Evolutionary conservation across 2,113 vertebrate species (phyloP), one percentile per base, ranked within the genome.

Genomic region (Hypocryptadius cinnamomeus): DNA sequence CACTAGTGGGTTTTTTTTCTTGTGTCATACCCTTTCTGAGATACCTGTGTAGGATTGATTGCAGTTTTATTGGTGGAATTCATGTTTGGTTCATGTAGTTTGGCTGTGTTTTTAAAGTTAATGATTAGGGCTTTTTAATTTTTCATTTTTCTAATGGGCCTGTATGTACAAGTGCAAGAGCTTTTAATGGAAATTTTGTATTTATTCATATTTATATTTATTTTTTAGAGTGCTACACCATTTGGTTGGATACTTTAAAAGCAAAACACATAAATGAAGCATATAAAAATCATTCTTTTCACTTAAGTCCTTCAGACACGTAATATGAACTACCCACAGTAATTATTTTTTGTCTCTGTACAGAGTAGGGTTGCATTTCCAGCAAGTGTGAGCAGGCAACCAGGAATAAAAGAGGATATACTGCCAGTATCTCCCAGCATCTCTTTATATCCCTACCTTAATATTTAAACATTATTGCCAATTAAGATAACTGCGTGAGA

Each of bases 401-500:
- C 51, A 87, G 22, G 22, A 82, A 35, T 69, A 85, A 91, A 74
- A 66, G 42, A 3, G 1, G 16, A 88, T 91, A 18, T 61, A 31
- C 50, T 73, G 24, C 19, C 70, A 92, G 39, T 45, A 73, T 89
- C 57, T 78, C 66, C 89, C 59, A 89, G 25, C 39, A 73, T 89
- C 48, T 79, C 66, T 79, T 86, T 92, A 78, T 59, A 85, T 90
- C 87, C 40, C 40, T 90, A 31, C 78, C 74, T 92, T 91, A 92
- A 76, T 71, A 89, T 35, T 69, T 96, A 96, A 92, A 84, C 74
- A 47, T 51, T 72, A 88, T 42, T 95, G 66, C 70, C 73, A 95
- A 74, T 95, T 96, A 96, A 96, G 81, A 48, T 91, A 90, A 63
- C 76, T 94, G 81, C 27, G 24, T 86, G 84, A 96, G 93, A 96